Percentiles rank a stretch among this genome's conserved stretches.
These are phyloP conservation scores for Sarcophaga peregrina DNA, from an alignment of 1,140 invertebrate genomes.

Conservation along the genomic window DNA sequence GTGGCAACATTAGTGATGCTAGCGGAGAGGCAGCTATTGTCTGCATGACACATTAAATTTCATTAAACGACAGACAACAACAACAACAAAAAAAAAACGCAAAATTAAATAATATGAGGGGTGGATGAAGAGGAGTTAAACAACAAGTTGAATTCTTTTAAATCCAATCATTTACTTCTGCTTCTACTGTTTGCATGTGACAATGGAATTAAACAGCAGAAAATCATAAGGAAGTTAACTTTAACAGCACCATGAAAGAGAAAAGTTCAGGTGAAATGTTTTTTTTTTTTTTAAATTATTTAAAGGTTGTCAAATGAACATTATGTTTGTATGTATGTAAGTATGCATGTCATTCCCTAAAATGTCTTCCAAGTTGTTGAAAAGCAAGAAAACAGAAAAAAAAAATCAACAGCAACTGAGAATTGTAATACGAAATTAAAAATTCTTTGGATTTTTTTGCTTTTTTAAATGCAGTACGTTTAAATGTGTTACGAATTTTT, in stretches of 20 bases:
- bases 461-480: too few species aligned
- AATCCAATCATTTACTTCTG: neutral
- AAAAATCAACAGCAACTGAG: neutral
- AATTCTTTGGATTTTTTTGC: too few species aligned
- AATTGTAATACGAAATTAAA: too few species aligned
- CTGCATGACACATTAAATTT: constrained; percentile 5
- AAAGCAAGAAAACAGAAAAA: neutral
- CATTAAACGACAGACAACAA: neutral
- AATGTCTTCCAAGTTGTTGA: neutral
- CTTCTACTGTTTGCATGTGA: neutral
- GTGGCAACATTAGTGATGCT: neutral
- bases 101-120: neutral
- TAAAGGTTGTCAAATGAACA: neutral
- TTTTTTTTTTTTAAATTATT: neutral
- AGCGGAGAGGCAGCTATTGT: neutral
- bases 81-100: too few species aligned
- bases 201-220: neutral
- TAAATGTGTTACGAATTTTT: too few species aligned
- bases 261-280: neutral
- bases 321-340: too few species aligned
- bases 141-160: neutral
- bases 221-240: neutral
- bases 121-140: neutral
- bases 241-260: neutral
- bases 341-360: neutral